Evolutionary conservation across 2,888 invertebrate species (phyloP), one percentile per base, ranked within the genome.

Genomic region (Caprella mutica): DNA sequence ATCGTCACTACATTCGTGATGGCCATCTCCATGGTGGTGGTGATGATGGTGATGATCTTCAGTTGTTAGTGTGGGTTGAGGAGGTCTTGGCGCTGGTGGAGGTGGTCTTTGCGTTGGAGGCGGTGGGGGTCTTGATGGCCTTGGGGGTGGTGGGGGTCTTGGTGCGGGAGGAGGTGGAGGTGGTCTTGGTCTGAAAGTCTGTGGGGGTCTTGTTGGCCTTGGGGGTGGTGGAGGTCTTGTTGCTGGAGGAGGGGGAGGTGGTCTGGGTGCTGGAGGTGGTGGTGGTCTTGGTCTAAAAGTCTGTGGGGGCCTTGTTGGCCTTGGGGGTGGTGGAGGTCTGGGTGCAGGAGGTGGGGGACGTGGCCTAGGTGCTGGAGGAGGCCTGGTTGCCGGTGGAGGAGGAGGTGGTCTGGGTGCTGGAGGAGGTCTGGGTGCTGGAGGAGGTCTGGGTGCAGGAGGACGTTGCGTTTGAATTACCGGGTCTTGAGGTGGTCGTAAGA

Each of bases 1-100:
- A 72, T 35, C 74, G 71, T 59, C 62, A 24, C 66, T 59, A 59
- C 64, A 61, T 42, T 66, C 66, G 52, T 67, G 65, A 51, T 66
- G 60, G 53, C 67, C 58, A 51, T 62, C 52, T 46, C 61, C 52
- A 53, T 59, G 46, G 44, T 62, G 44, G 48, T 58, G 55, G 38
- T 56, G 51, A n/a, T 56, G 29, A 39, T 54, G 27, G 48, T 61
- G 33, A 29, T 57, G 54, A 42, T 60, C 55, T 26, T 44, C 30
- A 14, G 19, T 30, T 1, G 55, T 3, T 5, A 38, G 55, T 17
- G 48, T 24, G 21, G 19, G 44, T 6, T 12, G 5, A 5, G 55
- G 55, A 9, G 38, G 55, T 2, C 29, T 19, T 23, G 48, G 35
- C 9, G 38, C 23, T 19, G 19, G 39, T 5, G 39, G 23, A 17